Base-by-base conservation (phyloP, 2,888 invertebrate species). In the Meta bourneti region DNA sequence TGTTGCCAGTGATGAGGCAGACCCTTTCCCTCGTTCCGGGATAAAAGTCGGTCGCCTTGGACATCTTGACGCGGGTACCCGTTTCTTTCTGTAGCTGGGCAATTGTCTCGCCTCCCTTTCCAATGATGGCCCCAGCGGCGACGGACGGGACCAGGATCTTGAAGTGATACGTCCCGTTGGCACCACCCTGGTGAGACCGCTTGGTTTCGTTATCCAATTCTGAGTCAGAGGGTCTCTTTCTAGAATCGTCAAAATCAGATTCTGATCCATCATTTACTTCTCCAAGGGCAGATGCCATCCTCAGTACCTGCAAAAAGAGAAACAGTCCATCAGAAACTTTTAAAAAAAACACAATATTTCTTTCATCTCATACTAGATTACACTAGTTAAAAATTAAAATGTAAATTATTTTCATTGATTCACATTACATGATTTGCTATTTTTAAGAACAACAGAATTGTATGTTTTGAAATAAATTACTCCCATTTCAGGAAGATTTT, bases 31-130 rank as follows among this genome's bases (percentile, higher is more conserved):
- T 97, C 94, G 98, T 99, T 94, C 99, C 99, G 96, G 99, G 99
- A 96, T 99, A 99, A 95, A 98, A 99, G 95, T 99, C 99, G 95
- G 98, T 98, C 86, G 98, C 98, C 96, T 99, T 99, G 94, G 99
- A 99, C 99, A 99, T 99, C 96, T 99, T 99, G 94, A 99, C 98
- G 94, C 98, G 96, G 94, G 99, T 98, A 94, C 98, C 98, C 86
- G 98, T 98, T 95, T 99, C 99, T 95, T 98, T 98, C 95, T 99
- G 99, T 94, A 99, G 96, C 95, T 98, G 98, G 94, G 99, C 98
- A 95, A 99, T 99, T 91, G 99, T 98, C 95, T 99, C 99, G 94
- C 99, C 99, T 79, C 99, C 99, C 96, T 99, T 99, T 94, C 99
- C 99, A 95, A 99, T 99, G 95, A 99, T 99, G 95, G 99, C 99